Conservation (phyloP, 2,888 invertebrate species). For the Rotaria sp. region DNA sequence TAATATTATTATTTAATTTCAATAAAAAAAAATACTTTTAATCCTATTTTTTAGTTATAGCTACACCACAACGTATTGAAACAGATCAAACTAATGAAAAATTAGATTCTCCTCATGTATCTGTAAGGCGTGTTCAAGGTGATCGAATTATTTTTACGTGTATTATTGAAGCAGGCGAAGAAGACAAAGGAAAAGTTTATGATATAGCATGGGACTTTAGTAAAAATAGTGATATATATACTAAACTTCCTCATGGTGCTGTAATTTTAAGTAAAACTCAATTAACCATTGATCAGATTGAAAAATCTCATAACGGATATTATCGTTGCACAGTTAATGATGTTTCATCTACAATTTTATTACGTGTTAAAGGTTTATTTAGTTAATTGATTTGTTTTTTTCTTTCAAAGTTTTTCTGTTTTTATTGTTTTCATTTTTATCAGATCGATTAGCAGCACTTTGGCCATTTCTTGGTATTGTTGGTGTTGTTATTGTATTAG, state of each 20-base stretch:
- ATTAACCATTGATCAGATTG: background rate
- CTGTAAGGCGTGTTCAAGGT: background rate
- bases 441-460: constrained; percentile 16
- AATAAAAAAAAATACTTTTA: too few relatives aligned
- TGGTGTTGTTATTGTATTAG: background rate
- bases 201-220: background rate
- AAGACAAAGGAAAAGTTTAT: background rate
- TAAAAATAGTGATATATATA: background rate
- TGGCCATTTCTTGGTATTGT: constrained; percentile 28
- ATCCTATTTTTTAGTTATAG: too few relatives aligned
- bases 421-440: background rate
- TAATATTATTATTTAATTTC: too few relatives aligned
- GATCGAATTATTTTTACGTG: background rate
- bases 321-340: background rate
- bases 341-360: background rate
- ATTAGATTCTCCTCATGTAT: background rate
- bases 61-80: background rate
- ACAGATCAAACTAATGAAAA: background rate
- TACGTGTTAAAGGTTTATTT: constrained; percentile 19
- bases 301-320: background rate
- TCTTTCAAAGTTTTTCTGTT: too few relatives aligned
- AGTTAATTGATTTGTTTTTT: background rate
- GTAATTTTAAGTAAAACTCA: background rate
- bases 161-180: background rate
- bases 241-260: background rate